Conservation (phyloP, 2,888 invertebrate species). For the Cataglyphis rosenhaueri region DNA sequence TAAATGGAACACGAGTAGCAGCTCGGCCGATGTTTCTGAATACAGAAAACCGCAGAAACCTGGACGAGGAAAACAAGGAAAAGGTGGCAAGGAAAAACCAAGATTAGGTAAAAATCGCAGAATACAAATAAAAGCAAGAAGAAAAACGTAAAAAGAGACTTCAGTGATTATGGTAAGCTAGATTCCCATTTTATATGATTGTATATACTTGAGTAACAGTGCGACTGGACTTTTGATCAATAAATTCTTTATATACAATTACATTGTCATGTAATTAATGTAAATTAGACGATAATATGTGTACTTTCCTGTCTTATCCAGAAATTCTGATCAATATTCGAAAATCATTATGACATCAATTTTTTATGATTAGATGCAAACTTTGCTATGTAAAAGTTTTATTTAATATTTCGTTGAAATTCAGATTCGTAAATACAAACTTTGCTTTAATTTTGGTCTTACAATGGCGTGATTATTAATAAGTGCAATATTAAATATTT, state of each 20-base stretch:
- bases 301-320: background rate
- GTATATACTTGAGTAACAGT: background rate
- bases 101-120: constrained; percentile 86
- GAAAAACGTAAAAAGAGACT: constrained; percentile 68
- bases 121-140: constrained; percentile 85
- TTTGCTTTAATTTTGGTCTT: background rate
- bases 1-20: constrained; percentile 95
- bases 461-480: background rate
- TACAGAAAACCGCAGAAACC: constrained; percentile 83
- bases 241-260: constrained; percentile 11
- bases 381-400: background rate
- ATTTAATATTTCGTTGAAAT: background rate
- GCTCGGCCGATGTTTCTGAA: constrained; percentile 90
- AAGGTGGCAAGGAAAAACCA: constrained; percentile 62
- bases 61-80: constrained; percentile 69
- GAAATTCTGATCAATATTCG: background rate
- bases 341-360: background rate
- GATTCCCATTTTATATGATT: background rate
- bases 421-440: background rate
- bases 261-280: background rate
- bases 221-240: background rate
- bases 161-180: background rate
- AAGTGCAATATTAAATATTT: constrained; percentile 10
- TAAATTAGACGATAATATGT: background rate
- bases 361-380: background rate